Conservation (phyloP, 2,888 invertebrate genomes). For the Eupithecia exiguata region DNA sequence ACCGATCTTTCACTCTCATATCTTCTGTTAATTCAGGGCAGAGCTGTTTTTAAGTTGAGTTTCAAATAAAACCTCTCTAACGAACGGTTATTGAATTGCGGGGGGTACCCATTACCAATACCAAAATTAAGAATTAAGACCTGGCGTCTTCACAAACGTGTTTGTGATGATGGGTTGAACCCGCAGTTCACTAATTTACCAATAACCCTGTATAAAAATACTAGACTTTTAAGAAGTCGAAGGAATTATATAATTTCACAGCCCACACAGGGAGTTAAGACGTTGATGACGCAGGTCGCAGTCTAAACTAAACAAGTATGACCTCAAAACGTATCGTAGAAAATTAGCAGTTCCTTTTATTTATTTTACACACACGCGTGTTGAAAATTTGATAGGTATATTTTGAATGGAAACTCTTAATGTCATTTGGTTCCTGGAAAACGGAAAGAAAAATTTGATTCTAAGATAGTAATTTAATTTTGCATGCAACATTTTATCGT, state of each 20-base stretch:
- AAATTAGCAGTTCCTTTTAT: constrained; percentile 11
- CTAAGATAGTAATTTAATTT: not conserved
- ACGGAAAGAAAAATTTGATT: not conserved
- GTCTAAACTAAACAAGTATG: constrained; percentile 7
- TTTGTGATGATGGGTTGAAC: too few species aligned
- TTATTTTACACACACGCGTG: constrained; percentile 57
- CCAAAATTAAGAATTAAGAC: too few species aligned
- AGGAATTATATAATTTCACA: constrained; percentile 6
- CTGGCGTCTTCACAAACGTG: too few species aligned
- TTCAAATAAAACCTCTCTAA: too few species aligned
- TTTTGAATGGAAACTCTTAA: not conserved
- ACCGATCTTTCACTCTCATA: too few species aligned
- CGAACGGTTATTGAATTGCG: too few species aligned
- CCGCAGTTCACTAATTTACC: too few species aligned
- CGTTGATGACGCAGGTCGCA: constrained; percentile 4
- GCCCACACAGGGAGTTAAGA: not conserved
- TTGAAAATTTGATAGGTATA: not conserved
- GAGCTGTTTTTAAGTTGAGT: too few species aligned
- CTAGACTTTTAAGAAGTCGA: not conserved
- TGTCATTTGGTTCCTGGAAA: not conserved
- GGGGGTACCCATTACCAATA: too few species aligned
- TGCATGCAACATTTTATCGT: not conserved
- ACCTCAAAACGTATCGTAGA: constrained; percentile 8
- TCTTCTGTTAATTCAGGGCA: too few species aligned
- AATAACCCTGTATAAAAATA: too few species aligned